Evolutionary conservation across 2,797 vertebrate genomes (phyloP).

Genomic region (Sorex maritimensis): DNA sequence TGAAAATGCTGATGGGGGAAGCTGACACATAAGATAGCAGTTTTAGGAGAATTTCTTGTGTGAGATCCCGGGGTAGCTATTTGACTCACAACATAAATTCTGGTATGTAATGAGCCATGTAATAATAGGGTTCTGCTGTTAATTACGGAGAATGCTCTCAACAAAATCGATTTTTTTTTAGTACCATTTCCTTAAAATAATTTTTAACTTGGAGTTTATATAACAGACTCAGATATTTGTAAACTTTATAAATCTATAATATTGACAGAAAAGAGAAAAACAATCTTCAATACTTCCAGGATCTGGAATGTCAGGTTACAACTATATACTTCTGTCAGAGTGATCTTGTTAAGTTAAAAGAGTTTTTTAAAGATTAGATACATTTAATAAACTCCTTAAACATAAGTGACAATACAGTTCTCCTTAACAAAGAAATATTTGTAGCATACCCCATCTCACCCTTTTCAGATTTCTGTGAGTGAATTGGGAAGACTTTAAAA

Average conservation of each 20-base stretch:
- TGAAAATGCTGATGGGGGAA: not conserved
- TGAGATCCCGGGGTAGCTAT: slow-evolving; percentile 21
- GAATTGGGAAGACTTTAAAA: slow-evolving; percentile 20
- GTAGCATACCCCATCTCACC: not conserved
- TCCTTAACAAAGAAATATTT: slow-evolving; percentile 41
- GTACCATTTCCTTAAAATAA: not conserved
- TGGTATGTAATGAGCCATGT: not conserved
- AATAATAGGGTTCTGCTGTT: slow-evolving; percentile 18
- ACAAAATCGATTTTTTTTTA: slow-evolving; percentile 42
- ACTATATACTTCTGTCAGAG: not conserved
- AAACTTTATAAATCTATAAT: not conserved
- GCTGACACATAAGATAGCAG: not conserved
- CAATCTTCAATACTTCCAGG: slow-evolving; percentile 31
- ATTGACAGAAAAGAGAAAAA: slow-evolving; percentile 55
- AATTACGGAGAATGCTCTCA: slow-evolving; percentile 43
- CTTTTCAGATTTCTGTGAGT: not conserved
- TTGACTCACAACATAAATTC: slow-evolving; percentile 43
- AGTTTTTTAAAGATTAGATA: slow-evolving; percentile 51
- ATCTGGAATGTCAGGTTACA: slow-evolving; percentile 9
- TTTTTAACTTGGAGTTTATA: slow-evolving; percentile 18
- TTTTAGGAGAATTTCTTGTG: not conserved
- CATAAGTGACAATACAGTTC: slow-evolving; percentile 44
- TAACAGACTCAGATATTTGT: slow-evolving; percentile 19
- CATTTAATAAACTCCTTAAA: slow-evolving; percentile 53
- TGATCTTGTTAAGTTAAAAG: slow-evolving; percentile 25